Base-by-base conservation (phyloP, 2,888 invertebrate species). In the Metopia argyrocephala region DNA sequence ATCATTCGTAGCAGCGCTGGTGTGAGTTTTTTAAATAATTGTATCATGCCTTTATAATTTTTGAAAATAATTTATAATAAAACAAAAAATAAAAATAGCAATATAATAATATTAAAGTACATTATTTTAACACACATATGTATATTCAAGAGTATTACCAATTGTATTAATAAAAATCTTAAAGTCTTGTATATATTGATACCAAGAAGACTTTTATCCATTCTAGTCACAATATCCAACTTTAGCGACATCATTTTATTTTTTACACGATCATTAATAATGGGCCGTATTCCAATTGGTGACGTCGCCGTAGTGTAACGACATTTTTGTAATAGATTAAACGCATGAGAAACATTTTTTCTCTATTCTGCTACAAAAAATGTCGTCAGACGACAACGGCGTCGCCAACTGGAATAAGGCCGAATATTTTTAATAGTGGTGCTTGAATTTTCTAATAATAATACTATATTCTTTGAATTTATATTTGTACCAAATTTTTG, bases 401-500 rank as follows among this genome's bases (percentile, higher is more conserved):
- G n/a, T n/a, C n/a, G n/a, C n/a, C n/a, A n/a, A n/a, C n/a, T n/a
- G n/a, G n/a, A n/a, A n/a, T n/a, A n/a, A n/a, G n/a, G n/a, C n/a
- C n/a, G n/a, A n/a, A n/a, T n/a, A n/a, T n/a, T n/a, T n/a, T n/a
- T n/a, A n/a, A n/a, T n/a, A n/a, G n/a, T 25, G 27, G 2, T 20
- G n/a, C 5, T 57, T 1, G 57, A 25, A 7, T 20, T 20, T 5
- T 57, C 69, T 18, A 75, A 20, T 3, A 65, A 9, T 23, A 50
- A 57, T 7, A 71, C 64, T 1, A 83, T 68, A 31, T 54, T 81
- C 20, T 76, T 28, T 9, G 82, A 80, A 15, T 69, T 82, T 12
- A 83, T 27, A 18, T 76, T 76, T 20, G 59, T 54, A 12, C 76
- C 64, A 9, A 68, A 84, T 21, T 71, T 57, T 28, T 80, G 65